Base-by-base conservation (phyloP, 1,140 invertebrate genomes). In the Orius insidiosus region DNA sequence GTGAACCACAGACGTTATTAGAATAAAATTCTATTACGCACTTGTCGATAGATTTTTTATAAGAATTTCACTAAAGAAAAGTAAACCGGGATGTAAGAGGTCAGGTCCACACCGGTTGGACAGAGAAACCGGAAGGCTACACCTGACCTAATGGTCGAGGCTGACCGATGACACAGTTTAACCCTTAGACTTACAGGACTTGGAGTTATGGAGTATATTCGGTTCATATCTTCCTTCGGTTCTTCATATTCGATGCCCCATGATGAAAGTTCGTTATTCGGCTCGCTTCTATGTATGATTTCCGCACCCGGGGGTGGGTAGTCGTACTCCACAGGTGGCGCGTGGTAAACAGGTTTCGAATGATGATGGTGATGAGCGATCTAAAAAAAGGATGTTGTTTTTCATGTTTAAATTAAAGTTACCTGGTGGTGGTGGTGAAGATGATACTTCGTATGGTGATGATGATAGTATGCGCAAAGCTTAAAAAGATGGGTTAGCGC, bases 401-500 rank as follows among this genome's bases (percentile, higher is more conserved):
- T 49, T 46, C n/a, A n/a, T n/a, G n/a, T n/a, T n/a, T n/a, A n/a
- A n/a, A n/a, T 37, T 36, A 58, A 8, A 55, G 56, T 53, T 62
- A 65, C 54, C 65, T 69, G 55, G 60, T 85, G 81, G 60, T 85
- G 81, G 60, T 85, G 80, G 57, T 85, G 81, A 52, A 84, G 80
- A 56, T 85, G 79, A 53, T 72, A 77, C 54, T 81, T 80, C 1
- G 66, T 65, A 48, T 80, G 74, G 52, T 69, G 68, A 47, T 70
- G 71, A 47, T 83, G 79, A 53, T 85, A 85, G 62, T 78, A 80
- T 8, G 80, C 78, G 60, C 83, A 86, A 1, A 85, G 65, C 58
- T 85, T 85, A 65, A 85, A 86, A 49, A 86, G 69, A 57, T 85
- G 80, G 41, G 79, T 74, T 34, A 86, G 63, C 0, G 80, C 79